A percentile compares a stretch with the other conserved stretches of the same genome.
Evolutionary conservation across 2,797 vertebrate species (phyloP).

Genomic region (Sebastes oblongus): DNA sequence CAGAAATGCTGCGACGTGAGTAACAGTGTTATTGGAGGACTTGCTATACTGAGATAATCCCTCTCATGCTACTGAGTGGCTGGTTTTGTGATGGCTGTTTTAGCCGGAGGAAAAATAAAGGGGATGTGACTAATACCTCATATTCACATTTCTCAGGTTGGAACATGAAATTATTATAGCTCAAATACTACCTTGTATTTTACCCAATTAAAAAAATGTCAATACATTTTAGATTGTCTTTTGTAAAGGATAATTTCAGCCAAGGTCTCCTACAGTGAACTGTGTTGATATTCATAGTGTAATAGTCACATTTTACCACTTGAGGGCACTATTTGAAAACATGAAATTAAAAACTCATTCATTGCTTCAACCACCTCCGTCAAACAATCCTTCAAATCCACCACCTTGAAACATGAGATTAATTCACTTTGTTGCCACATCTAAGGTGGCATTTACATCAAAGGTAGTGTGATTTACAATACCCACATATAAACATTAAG

Average conservation of each 20-base stretch:
- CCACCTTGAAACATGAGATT: background rate
- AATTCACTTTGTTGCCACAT: background rate
- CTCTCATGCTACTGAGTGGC: background rate
- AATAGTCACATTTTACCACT: slow-evolving; percentile 28
- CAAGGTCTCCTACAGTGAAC: background rate
- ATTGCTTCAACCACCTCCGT: background rate
- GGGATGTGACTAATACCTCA: background rate
- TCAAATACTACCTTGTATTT: background rate
- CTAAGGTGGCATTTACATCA: background rate
- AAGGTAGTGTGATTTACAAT: background rate
- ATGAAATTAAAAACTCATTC: background rate
- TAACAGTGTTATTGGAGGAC: background rate
- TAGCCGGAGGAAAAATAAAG: background rate
- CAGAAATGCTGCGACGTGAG: background rate
- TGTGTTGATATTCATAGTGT: slow-evolving; percentile 12
- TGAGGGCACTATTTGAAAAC: slow-evolving; percentile 42
- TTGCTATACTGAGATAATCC: background rate
- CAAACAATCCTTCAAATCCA: background rate
- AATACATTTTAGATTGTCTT: background rate
- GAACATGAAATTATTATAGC: background rate
- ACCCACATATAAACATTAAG: background rate
- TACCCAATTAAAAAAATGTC: background rate
- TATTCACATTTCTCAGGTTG: slow-evolving; percentile 35
- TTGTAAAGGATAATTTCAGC: background rate
- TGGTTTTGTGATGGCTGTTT: background rate